phyloP scores from a whole-genome alignment of 2,888 invertebrate species.

The Chamaedrilus cognettii region DNA sequence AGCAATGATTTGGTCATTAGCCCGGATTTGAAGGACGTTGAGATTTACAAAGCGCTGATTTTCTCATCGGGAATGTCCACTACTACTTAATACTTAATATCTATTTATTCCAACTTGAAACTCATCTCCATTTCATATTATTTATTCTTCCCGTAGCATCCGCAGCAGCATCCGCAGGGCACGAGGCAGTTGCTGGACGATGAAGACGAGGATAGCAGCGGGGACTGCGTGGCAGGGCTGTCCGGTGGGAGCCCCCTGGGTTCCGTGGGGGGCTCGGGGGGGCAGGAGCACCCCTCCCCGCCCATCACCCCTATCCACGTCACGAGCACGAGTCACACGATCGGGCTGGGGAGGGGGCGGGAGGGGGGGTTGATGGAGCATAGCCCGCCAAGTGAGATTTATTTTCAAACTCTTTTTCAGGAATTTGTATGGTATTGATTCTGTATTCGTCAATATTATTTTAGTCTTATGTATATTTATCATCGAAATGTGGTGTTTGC shows the following conservation, averaged over 20 bases:
- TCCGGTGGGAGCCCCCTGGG: neutral
- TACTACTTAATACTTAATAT: too few relatives aligned
- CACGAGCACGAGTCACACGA: constrained; percentile 3
- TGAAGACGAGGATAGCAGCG: neutral
- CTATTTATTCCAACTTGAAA: too few relatives aligned
- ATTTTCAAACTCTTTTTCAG: neutral
- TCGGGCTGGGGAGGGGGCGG: neutral
- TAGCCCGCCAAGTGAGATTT: neutral
- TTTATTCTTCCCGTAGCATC: too few relatives aligned
- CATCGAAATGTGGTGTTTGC: too few relatives aligned
- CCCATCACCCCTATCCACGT: constrained; percentile 17
- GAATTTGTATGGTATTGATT: neutral
- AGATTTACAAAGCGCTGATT: too few relatives aligned
- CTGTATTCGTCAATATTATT: neutral
- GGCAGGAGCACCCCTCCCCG: constrained; percentile 11
- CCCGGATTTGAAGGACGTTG: too few relatives aligned
- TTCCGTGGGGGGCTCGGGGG: neutral
- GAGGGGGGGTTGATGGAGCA: neutral
- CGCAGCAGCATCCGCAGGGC: too few relatives aligned
- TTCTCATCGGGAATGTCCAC: too few relatives aligned
- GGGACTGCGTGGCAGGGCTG: neutral
- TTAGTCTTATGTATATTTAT: neutral
- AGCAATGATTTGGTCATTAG: too few relatives aligned
- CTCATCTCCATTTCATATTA: too few relatives aligned
- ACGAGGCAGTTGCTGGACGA: neutral